Evolutionary conservation across 2,888 invertebrate genomes (phyloP).

Genomic region (Ophion ellenae): DNA sequence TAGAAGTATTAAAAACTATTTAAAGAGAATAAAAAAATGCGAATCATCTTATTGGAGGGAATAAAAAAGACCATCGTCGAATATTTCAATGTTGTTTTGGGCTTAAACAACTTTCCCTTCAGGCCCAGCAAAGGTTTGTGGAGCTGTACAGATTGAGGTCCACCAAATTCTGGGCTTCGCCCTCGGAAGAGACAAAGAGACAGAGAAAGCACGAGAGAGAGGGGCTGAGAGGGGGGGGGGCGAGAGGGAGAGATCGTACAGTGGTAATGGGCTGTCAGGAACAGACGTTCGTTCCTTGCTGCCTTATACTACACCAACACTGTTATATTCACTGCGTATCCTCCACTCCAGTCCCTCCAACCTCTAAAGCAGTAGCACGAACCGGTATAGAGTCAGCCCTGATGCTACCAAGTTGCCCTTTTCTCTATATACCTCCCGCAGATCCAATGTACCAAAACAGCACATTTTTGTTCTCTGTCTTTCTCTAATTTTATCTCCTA

Average conservation of each 20-base stretch:
- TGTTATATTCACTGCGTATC: slow-evolving; percentile 70
- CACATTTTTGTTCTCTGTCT: slow-evolving; percentile 13
- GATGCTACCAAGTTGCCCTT: slow-evolving; percentile 57
- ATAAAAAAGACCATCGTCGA: not conserved
- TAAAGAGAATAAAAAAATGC: not conserved
- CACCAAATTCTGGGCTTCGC: slow-evolving; percentile 33
- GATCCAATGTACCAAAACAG: slow-evolving; percentile 17
- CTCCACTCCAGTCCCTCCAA: slow-evolving; percentile 35
- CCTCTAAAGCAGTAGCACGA: slow-evolving; percentile 50
- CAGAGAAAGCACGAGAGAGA: slow-evolving; percentile 64
- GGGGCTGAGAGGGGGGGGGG: slow-evolving; percentile 67
- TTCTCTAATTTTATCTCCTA: slow-evolving; percentile 22
- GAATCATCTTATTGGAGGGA: not conserved
- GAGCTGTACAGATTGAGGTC: slow-evolving; percentile 14
- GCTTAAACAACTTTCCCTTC: slow-evolving; percentile 11
- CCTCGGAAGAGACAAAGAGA: slow-evolving; percentile 61
- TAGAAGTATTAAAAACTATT: not conserved
- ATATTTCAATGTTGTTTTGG: slow-evolving; percentile 30
- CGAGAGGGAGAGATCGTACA: slow-evolving; percentile 77
- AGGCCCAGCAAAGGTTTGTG: not conserved
- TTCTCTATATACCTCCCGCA: slow-evolving; percentile 35
- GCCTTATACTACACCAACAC: slow-evolving; percentile 78
- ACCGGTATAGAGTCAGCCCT: slow-evolving; percentile 51
- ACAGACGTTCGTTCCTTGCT: slow-evolving; percentile 79
- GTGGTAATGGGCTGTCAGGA: slow-evolving; percentile 83